Evolutionary conservation across 64 coral and sea anemone species (phyloP).

Genomic region (Pachyseris speciosa): DNA sequence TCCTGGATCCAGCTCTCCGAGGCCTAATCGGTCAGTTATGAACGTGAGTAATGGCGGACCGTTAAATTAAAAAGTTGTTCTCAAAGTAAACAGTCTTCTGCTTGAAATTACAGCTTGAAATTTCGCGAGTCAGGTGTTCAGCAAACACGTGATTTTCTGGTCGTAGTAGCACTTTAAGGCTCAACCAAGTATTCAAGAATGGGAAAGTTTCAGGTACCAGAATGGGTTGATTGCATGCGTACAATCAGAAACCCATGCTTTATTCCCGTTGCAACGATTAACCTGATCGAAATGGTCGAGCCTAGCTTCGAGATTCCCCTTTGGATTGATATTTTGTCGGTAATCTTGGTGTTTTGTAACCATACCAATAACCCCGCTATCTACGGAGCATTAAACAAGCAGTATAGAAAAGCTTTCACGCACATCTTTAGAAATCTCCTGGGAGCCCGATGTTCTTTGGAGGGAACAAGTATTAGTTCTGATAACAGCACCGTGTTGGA

Average conservation of each 20-base stretch:
- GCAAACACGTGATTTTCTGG: too few relatives aligned
- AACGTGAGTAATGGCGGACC: too few relatives aligned
- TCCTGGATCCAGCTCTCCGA: too few relatives aligned
- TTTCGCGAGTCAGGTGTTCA: too few relatives aligned
- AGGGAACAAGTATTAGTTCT: not conserved
- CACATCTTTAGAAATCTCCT: slow-evolving; percentile 20
- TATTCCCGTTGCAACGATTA: slow-evolving; percentile 71
- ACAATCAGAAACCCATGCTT: slow-evolving; percentile 75
- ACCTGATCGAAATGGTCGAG: slow-evolving; percentile 75
- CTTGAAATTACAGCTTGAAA: too few relatives aligned
- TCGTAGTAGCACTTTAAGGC: too few relatives aligned
- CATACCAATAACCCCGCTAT: slow-evolving; percentile 88
- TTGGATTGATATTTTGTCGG: slow-evolving; percentile 71
- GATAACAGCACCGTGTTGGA: not conserved
- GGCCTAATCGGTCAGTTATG: too few relatives aligned
- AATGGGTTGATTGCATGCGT: too few relatives aligned
- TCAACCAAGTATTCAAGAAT: too few relatives aligned
- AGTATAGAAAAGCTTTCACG: slow-evolving; percentile 81
- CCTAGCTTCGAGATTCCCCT: slow-evolving; percentile 59
- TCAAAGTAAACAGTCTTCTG: too few relatives aligned
- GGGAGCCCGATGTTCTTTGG: not conserved
- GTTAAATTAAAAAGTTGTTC: too few relatives aligned
- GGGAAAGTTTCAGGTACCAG: too few relatives aligned
- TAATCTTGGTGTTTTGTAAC: slow-evolving; percentile 77
- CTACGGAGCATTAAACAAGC: slow-evolving; percentile 81